These are phyloP conservation scores for Cladorhizidae sp. DNA, from an alignment of 37 sponge, comb jelly and placozoan species.

Conservation along the genomic window DNA sequence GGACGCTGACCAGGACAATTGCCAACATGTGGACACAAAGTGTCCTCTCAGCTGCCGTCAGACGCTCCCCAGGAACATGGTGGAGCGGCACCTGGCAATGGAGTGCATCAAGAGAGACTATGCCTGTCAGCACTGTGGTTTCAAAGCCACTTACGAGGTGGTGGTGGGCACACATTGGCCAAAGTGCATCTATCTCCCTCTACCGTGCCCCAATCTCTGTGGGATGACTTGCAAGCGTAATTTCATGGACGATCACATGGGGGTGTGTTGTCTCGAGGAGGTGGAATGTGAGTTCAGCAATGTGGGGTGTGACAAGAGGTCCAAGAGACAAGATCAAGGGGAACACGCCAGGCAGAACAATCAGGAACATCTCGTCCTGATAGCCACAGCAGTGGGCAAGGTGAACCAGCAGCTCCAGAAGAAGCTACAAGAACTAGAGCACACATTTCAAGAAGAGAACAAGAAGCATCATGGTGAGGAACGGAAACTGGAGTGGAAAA, in stretches of 20 bases:
- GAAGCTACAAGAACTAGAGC: background rate
- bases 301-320: too few relatives aligned
- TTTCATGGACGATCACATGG: slow-evolving; percentile 14
- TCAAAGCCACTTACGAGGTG: too few relatives aligned
- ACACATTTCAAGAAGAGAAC: too few relatives aligned
- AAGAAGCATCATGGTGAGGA: background rate
- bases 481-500: background rate
- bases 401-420: background rate
- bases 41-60: slow-evolving; percentile 27
- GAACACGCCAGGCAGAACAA: background rate
- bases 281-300: slow-evolving; percentile 41
- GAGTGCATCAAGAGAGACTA: slow-evolving; percentile 24
- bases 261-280: slow-evolving; percentile 11
- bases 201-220: slow-evolving; percentile 44
- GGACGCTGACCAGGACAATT: slow-evolving; percentile 9
- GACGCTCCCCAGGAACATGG: background rate
- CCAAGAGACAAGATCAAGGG: too few relatives aligned
- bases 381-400: background rate
- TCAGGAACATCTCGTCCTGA: background rate
- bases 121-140: slow-evolving; percentile 30
- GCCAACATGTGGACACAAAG: slow-evolving; percentile 20
- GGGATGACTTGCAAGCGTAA: background rate
- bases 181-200: slow-evolving; percentile 18
- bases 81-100: slow-evolving; percentile 6
- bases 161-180: slow-evolving; percentile 5